Evolutionary conservation across 2,888 invertebrate species (phyloP).

Genomic region (Amaurobius ferox): DNA sequence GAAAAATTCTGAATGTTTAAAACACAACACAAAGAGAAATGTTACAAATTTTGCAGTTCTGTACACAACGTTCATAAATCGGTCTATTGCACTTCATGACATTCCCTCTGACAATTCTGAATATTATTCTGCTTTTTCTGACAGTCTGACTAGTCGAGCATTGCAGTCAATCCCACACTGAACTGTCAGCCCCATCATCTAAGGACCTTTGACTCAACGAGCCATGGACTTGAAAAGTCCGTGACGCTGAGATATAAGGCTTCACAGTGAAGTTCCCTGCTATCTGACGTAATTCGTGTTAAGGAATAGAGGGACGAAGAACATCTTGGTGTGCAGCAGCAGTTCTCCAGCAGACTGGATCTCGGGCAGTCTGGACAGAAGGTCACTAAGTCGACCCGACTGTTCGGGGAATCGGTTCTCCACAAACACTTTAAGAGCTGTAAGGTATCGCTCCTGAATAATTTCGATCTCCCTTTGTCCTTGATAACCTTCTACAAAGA

Average conservation of each 20-base stretch:
- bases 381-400: slow-evolving; percentile 91
- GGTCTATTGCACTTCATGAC: slow-evolving; percentile 62
- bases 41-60: slow-evolving; percentile 60
- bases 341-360: slow-evolving; percentile 97
- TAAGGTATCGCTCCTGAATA: slow-evolving; percentile 96
- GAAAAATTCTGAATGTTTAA: slow-evolving; percentile 55
- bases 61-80: slow-evolving; percentile 48
- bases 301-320: slow-evolving; percentile 99
- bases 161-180: slow-evolving; percentile 43
- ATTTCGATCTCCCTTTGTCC: slow-evolving; percentile 84
- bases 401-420: slow-evolving; percentile 93
- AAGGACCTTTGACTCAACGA: background rate
- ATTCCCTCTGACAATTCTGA: background rate
- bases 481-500: slow-evolving; percentile 61
- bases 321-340: slow-evolving; percentile 98
- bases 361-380: slow-evolving; percentile 93
- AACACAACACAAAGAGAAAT: slow-evolving; percentile 50
- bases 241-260: slow-evolving; percentile 4
- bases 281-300: slow-evolving; percentile 79
- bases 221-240: slow-evolving; percentile 8
- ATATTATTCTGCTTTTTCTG: background rate
- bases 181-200: background rate
- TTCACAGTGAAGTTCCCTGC: slow-evolving; percentile 6
- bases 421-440: slow-evolving; percentile 92
- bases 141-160: slow-evolving; percentile 62